A percentile compares a stretch with the other conserved stretches of the same genome.
Evolutionary conservation across 1,140 invertebrate species (phyloP).

Genomic region (Eriosoma lanigerum): DNA sequence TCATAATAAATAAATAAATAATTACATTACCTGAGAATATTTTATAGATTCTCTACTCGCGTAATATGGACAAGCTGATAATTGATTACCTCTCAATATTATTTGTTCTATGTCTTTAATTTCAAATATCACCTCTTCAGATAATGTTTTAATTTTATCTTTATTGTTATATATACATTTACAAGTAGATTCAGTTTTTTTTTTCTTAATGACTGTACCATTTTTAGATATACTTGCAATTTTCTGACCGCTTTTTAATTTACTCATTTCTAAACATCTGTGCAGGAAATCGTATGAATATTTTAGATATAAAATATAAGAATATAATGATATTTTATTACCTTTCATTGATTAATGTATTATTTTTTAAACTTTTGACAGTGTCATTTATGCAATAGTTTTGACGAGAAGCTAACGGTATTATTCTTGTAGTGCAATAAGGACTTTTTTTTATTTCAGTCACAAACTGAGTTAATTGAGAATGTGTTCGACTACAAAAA

Average conservation of each 20-base stretch:
- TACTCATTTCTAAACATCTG: conserved; percentile 80
- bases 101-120: conserved; percentile 89
- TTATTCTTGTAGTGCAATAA: conserved; percentile 73
- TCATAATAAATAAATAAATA: too few species aligned
- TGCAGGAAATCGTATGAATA: conserved; percentile 42
- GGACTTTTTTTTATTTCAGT: conserved; percentile 84
- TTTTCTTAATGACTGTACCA: conserved; percentile 67
- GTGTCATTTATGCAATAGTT: conserved; percentile 88
- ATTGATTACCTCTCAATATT: conserved; percentile 67
- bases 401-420: conserved; percentile 86
- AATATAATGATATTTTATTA: conserved; percentile 55
- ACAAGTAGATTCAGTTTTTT: conserved; percentile 61
- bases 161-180: conserved; percentile 71
- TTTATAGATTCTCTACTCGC: conserved; percentile 75
- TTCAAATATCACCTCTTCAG: conserved; percentile 68
- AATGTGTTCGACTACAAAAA: conserved; percentile 95
- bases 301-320: conserved; percentile 1
- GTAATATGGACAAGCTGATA: conserved; percentile 90
- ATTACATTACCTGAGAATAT: conserved; percentile 72
- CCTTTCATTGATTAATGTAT: conserved; percentile 88
- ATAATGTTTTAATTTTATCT: conserved; percentile 67
- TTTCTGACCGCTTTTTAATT: conserved; percentile 68
- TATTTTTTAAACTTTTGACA: conserved; percentile 74
- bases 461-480: conserved; percentile 92
- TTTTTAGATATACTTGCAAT: conserved; percentile 63